These are phyloP conservation scores for Magallana angulata DNA, from an alignment of 1,140 invertebrate genomes.

Conservation along the genomic window DNA sequence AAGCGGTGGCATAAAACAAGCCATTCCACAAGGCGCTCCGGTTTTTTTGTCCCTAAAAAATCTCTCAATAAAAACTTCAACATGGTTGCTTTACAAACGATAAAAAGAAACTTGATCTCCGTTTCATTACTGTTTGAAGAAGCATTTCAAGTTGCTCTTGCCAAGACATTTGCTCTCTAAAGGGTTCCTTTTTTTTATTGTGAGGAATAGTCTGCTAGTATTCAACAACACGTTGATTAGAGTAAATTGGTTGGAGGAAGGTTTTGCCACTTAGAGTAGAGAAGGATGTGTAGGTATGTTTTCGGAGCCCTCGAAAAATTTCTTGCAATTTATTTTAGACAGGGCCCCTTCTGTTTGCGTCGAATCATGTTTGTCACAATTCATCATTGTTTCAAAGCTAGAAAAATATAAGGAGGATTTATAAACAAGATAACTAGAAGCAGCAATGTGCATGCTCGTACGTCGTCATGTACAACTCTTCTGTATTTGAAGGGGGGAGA, in stretches of 20 bases:
- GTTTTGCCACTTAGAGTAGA: background rate
- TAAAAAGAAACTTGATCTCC: conserved; percentile 10
- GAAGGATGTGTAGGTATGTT: background rate
- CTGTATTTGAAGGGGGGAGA: background rate
- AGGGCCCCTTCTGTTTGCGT: no score
- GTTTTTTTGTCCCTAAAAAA: conserved; percentile 1
- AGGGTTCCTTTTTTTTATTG: no score
- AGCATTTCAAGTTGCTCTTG: conserved; percentile 17
- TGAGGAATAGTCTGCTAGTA: no score
- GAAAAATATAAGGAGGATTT: no score
- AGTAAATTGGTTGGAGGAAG: background rate
- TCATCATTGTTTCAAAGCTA: no score
- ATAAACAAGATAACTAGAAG: no score
- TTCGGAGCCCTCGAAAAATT: background rate
- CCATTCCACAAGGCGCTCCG: background rate
- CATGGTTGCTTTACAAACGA: conserved; percentile 26
- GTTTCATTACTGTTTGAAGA: background rate
- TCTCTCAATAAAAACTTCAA: conserved; percentile 22
- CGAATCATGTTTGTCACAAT: no score
- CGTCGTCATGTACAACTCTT: background rate
- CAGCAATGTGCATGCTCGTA: no score
- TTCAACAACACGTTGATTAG: background rate
- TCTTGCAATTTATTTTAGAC: no score
- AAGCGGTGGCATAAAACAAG: background rate
- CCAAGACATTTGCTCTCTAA: background rate